These are phyloP conservation scores for Plectropomus leopardus DNA, from an alignment of 2,113 vertebrate species.

Conservation along the genomic window DNA sequence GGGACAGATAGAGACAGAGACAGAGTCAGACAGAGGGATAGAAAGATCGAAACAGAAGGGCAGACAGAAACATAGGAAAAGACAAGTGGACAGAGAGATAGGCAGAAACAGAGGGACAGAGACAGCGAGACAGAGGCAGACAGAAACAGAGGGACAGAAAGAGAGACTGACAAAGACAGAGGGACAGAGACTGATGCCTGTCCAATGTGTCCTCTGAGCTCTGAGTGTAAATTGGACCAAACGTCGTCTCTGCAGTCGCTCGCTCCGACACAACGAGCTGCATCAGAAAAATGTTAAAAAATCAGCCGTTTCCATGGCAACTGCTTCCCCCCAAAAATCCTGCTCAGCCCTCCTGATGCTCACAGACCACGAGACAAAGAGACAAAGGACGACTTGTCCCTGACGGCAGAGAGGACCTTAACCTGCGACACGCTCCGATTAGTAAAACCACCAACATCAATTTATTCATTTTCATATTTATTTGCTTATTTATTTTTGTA, in stretches of 20 bases:
- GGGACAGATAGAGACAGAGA: too few relatives aligned
- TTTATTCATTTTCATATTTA: too few relatives aligned
- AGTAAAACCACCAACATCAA: too few relatives aligned
- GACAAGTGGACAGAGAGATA: too few relatives aligned
- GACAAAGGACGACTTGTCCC: constrained; percentile 13
- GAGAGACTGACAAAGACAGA: not conserved
- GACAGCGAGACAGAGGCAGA: not conserved
- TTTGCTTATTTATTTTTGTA: too few relatives aligned
- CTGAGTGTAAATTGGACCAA: constrained; percentile 32
- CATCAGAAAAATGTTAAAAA: not conserved
- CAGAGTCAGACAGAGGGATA: not conserved
- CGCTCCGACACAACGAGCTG: constrained; percentile 13
- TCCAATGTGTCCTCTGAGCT: not conserved
- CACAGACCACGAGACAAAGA: not conserved
- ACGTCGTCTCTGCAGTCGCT: constrained; percentile 30
- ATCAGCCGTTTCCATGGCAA: constrained; percentile 64
- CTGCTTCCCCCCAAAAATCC: constrained; percentile 39
- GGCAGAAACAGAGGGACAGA: not conserved
- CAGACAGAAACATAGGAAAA: not conserved
- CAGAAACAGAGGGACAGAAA: not conserved
- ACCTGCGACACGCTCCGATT: not conserved
- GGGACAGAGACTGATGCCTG: not conserved
- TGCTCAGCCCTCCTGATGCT: constrained; percentile 29
- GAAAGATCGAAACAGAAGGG: not conserved
- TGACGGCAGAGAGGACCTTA: constrained; percentile 1